These are phyloP conservation scores for Microctonus brassicae DNA, from an alignment of 2,888 invertebrate species.

Conservation along the genomic window DNA sequence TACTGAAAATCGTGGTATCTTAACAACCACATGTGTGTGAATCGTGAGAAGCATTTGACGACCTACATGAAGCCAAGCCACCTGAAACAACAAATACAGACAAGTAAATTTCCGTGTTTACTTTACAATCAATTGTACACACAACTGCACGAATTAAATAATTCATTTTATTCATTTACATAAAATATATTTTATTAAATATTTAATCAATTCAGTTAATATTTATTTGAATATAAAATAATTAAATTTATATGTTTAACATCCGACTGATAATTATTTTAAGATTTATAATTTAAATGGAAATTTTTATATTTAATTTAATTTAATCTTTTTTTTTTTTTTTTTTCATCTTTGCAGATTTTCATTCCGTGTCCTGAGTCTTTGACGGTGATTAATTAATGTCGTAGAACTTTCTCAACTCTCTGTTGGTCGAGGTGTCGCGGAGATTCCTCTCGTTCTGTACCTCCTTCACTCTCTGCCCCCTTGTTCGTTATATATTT, in stretches of 20 bases:
- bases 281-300: not conserved
- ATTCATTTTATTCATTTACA: no score
- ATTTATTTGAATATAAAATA: not conserved
- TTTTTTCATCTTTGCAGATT: not conserved
- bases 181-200: no score
- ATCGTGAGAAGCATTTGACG: conserved; percentile 94
- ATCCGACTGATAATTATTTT: not conserved
- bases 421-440: conserved; percentile 19
- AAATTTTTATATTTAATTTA: not conserved
- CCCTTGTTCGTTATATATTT: conserved; percentile 19
- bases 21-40: conserved; percentile 91
- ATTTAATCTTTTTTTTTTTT: not conserved
- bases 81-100: conserved; percentile 72
- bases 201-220: no score
- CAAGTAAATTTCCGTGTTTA: not conserved
- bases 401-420: conserved; percentile 9
- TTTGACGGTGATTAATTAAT: conserved; percentile 19
- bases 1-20: conserved; percentile 91
- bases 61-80: conserved; percentile 96
- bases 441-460: conserved; percentile 31
- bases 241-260: not conserved
- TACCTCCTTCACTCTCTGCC: no score
- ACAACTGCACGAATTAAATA: no score
- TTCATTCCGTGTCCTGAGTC: not conserved
- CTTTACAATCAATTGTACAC: not conserved